Evolutionary conservation across 2,113 vertebrate species (phyloP).

Genomic region (Megaptera novaeangliae): DNA sequence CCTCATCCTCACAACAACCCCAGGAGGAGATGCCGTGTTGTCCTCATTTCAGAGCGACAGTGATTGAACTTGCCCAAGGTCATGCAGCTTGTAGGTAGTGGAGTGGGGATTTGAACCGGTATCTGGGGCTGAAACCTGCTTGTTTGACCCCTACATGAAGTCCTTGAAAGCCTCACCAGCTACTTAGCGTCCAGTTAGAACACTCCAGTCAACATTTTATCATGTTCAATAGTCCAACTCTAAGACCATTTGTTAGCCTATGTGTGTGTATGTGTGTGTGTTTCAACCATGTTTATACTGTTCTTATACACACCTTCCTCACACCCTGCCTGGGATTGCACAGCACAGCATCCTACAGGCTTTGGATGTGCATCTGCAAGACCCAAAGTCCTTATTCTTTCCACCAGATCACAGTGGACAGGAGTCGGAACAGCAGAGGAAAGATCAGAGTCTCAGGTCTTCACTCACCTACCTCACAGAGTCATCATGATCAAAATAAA

Average conservation of each 20-base stretch:
- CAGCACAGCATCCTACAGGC: neutral
- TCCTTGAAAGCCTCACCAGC: neutral
- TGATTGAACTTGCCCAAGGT: neutral
- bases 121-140: neutral
- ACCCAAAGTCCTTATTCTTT: neutral
- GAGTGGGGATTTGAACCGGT: neutral
- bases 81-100: neutral
- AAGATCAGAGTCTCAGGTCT: neutral
- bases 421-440: neutral
- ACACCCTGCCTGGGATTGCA: neutral
- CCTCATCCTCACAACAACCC: neutral
- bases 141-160: neutral
- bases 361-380: neutral
- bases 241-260: neutral
- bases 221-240: neutral
- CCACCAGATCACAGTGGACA: neutral
- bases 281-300: neutral
- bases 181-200: neutral
- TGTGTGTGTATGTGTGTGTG: neutral
- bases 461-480: neutral
- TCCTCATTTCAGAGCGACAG: neutral
- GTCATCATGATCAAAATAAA: neutral
- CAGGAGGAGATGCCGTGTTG: neutral
- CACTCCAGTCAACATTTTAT: neutral
- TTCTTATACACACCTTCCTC: neutral